Evolutionary conservation across 2,888 invertebrate genomes (phyloP).

Genomic region (Eustalomyia histrio): DNA sequence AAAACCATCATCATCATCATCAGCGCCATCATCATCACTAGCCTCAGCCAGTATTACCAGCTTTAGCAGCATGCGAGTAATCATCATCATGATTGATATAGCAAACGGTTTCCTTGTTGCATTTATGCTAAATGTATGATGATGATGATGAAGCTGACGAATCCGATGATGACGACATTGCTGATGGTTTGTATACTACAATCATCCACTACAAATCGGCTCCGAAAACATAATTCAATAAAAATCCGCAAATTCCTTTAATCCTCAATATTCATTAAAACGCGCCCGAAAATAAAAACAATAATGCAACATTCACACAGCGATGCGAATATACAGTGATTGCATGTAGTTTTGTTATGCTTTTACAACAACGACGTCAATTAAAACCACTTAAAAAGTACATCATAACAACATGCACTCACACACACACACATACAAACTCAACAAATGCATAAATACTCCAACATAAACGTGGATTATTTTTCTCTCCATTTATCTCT

Average conservation of each 20-base stretch:
- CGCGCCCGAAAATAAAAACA: slow-evolving; percentile 64
- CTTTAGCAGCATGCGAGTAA: slow-evolving; percentile 10
- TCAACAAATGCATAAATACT: neutral
- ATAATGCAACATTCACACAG: neutral
- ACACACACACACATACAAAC: neutral
- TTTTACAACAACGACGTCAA: slow-evolving; percentile 72
- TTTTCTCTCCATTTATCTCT: slow-evolving; percentile 15
- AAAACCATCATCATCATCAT: slow-evolving; percentile 25
- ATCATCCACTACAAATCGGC: slow-evolving; percentile 46
- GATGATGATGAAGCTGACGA: slow-evolving; percentile 1
- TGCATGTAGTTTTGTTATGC: slow-evolving; percentile 29
- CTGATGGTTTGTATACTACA: slow-evolving; percentile 17
- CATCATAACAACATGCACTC: slow-evolving; percentile 37
- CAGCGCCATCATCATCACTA: slow-evolving; percentile 43
- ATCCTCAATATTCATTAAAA: slow-evolving; percentile 80
- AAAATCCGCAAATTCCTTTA: slow-evolving; percentile 79
- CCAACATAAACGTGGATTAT: slow-evolving; percentile 8
- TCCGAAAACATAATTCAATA: slow-evolving; percentile 78
- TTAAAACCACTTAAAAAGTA: slow-evolving; percentile 77
- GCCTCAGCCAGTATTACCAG: slow-evolving; percentile 24
- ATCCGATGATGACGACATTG: neutral
- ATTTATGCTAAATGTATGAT: slow-evolving; percentile 35
- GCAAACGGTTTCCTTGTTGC: slow-evolving; percentile 29
- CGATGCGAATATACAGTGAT: slow-evolving; percentile 9
- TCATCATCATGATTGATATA: slow-evolving; percentile 18